Percentiles rank a stretch among this genome's conserved stretches.
phyloP scores from a whole-genome alignment of 2,888 invertebrate genomes.

The Ophion ventricosus region DNA sequence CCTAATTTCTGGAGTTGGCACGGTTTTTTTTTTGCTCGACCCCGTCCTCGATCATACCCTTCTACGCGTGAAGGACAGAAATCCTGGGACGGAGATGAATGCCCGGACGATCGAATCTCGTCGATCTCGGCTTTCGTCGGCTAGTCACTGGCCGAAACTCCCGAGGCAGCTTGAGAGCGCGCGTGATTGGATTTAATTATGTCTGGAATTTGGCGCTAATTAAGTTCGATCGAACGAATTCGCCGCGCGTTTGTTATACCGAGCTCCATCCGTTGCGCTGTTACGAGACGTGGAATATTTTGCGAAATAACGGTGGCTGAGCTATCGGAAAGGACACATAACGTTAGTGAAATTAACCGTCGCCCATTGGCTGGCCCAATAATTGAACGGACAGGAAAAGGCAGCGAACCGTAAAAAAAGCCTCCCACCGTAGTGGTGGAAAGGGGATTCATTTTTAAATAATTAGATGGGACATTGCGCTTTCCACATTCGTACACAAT shows the following conservation, averaged over 20 bases:
- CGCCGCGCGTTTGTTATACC: conserved; percentile 76
- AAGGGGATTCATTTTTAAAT: not conserved
- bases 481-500: not conserved
- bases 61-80: not conserved
- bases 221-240: conserved; percentile 82
- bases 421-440: not conserved
- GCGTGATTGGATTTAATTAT: conserved; percentile 80
- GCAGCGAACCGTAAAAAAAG: conserved; percentile 29
- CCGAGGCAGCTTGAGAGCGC: conserved; percentile 5
- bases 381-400: conserved; percentile 32
- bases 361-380: conserved; percentile 47
- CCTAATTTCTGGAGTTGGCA: not conserved
- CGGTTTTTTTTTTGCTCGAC: not conserved
- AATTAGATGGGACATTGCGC: not conserved
- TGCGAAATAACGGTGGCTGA: not conserved
- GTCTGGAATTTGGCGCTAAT: conserved; percentile 81
- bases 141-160: conserved; percentile 33
- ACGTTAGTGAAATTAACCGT: conserved; percentile 78
- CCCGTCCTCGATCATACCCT: not conserved
- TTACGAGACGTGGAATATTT: conserved; percentile 69
- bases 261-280: conserved; percentile 75
- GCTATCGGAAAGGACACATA: conserved; percentile 61
- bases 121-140: conserved; percentile 65
- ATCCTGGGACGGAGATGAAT: not conserved
- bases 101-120: conserved; percentile 3